Evolutionary conservation across 2,888 invertebrate species (phyloP), one percentile per base, ranked within the genome.

Genomic region (Anoplius nigerrimus): DNA sequence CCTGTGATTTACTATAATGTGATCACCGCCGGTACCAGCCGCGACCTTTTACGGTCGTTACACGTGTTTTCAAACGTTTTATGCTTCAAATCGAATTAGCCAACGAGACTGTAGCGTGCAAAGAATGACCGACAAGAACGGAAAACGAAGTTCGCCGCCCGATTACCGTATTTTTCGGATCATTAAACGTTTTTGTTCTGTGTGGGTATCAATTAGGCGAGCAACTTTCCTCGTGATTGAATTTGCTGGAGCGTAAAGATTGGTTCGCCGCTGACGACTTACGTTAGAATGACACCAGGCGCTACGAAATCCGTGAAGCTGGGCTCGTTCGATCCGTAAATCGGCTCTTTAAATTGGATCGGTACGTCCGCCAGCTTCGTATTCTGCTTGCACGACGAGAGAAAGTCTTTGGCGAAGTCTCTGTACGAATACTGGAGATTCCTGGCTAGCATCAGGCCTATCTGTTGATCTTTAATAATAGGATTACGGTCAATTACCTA

Each of bases 231-330:
- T 6, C 27, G 4, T 6, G 5, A 18, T 48, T 27, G 20, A n/a
- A 57, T 3, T 24, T 27, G n/a, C 1, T 18, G 48, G 16, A 16
- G 18, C 2, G 18, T 16, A 16, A 48, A 48, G 48, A 48, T 48
- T 4, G 48, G 16, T 27, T 34, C 11, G 56, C 2, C 22, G 15
- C 24, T 15, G 3, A 15, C 13, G 13, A 91, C 94, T 93, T 89
- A 97, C 96, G 96, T 97, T 78, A 98, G 90, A 82, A 98, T 97
- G 72, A 98, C 97, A 77, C 98, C 98, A 52, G 98, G 98, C 15
- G 98, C 98, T 70, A 98, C 98, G 89, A 98, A 98, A 89, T 98
- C 97, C 0, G 97, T 97, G 86, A 98, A 98, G 15, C 95, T 97
- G 2, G 98, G 97, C 86, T 96, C 94, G 88, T 93, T 94, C 66